Evolutionary conservation across 2,797 vertebrate species (phyloP), one percentile per base, ranked within the genome.

Genomic region (Apogon hyalosoma): DNA sequence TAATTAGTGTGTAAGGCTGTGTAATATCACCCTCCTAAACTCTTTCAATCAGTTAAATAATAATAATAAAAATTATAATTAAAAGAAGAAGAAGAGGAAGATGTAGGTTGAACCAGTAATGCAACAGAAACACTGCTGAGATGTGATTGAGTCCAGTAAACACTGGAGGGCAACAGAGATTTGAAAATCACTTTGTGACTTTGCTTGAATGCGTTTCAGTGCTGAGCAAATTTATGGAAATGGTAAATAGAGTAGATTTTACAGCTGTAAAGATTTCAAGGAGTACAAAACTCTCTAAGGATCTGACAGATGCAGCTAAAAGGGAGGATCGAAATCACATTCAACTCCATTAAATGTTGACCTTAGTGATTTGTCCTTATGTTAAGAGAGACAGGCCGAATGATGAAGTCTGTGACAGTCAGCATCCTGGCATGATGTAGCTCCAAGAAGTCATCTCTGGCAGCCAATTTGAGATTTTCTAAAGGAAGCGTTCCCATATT

Each of bases 161-260:
- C 88, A 91, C 88, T 87, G 67, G 90, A 77, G 86, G 87, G 86
- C 86, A 88, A 77, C 18, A 88, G 54, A 88, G 75, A 76, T 80
- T 53, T 75, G 28, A 75, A 50, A 82, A 69, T 47, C 0, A 4
- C 18, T 71, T 53, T 11, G 12, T 40, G n/a, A 39, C 1, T 3
- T 11, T 6, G 15, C 28, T 18, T 61, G 43, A 62, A 70, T 42
- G 38, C 21, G 46, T 64, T 42, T 60, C 33, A 66, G 38, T 40
- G 7, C 18, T 39, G 11, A 68, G 12, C 9, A 66, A 53, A 70
- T 52, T 15, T 8, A 1, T 16, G 8, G 48, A 15, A 12, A 28
- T 2, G 2, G 9, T 2, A 11, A 39, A 5, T 9, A 9, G 7
- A 43, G 12, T 36, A 21, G 2, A 21, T 21, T 63, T 21, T 6